Base-by-base conservation (phyloP, 2,797 vertebrate genomes). In the Neolamprologus multifasciatus region DNA sequence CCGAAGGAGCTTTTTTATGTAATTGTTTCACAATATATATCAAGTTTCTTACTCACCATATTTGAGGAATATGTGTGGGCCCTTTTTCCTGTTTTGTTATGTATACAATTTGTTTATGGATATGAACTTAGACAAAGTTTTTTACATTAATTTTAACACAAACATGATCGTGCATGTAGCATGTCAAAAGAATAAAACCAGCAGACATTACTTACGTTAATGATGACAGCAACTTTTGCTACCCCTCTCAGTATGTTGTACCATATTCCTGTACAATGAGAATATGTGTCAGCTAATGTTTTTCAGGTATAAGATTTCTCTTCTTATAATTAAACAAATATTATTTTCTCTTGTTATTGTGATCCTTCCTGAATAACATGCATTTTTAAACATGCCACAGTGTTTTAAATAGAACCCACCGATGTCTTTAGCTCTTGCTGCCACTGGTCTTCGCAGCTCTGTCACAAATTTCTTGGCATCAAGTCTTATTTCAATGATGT, bases 401-500 rank as follows among this genome's bases (percentile, higher is more conserved):
- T 48, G 43, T 45, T 74, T 74, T 23, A 16, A 77, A 52, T 13
- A 17, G 4, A 71, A 92, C 97, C 88, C 92, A 99, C 99, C 99
- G 3, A 99, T 99, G 91, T 99, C 99, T 94, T 99, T 99, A 45
- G 98, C 98, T 95, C 98, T 96, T 71, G 98, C 98, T 13, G 98
- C 98, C 90, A 98, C 97, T 0, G 99, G 99, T 90, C 99, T 97
- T 87, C 98, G 96, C 81, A 99, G 96, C 93, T 99, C 99, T 0
- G 97, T 96, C 82, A 99, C 96, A 84, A 99, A 99, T 90, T 99
- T 99, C 88, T 99, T 99, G 54, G 98, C 99, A 40, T 99, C 99
- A 55, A 99, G 97, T 62, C 99, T 97, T 92, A 99, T 99, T 95
- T 99, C 99, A 3, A 99, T 99, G 80, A 99, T 99, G 95, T 99